Base-by-base conservation (phyloP, 2,888 invertebrate genomes). In the Drosophila borealis region DNA sequence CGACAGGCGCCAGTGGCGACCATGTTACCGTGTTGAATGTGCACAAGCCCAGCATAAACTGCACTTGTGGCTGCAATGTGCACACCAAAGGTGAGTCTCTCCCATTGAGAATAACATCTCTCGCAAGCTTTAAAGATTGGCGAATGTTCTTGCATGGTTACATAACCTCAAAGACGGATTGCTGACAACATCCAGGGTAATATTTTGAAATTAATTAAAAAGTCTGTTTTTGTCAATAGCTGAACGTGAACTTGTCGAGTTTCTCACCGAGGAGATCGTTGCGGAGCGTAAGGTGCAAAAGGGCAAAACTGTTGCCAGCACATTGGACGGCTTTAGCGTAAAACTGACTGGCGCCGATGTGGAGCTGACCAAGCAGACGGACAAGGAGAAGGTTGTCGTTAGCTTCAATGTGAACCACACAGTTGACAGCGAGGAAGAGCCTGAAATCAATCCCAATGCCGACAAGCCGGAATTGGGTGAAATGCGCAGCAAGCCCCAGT, bases 401-500 rank as follows among this genome's bases (percentile, higher is more conserved):
- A 95, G 94, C 61, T 96, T 98, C 92, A 98, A 98, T 91, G 96
- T 99, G 0, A 99, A 99, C 92, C 98, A 98, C 92, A 97, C 98
- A 0, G 98, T 99, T 0, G 98, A 98, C 90, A 94, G 97, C 0
- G 97, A 97, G 55, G 90, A 94, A 4, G 96, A 95, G 50, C 94
- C 95, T 2, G 95, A 95, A 64, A 75, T 94, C 2, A 94, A 95
- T 77, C 93, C 93, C 1, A 92, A 93, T 68, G 85, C 89, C 2
- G 96, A 96, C 60, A 96, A 96, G 92, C 94, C 95, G 46, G 96
- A 97, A 79, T 93, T 96, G 74, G 95, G 95, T 0, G 97, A 97
- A 92, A 96, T 98, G 95, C 95, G 96, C 72, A 98, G 98, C 50
- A 96, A 96, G 91, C 99, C 99, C 0, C 95, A 96, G 82, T 99